Conservation (phyloP, 2,797 vertebrate species). For the Acestrorhynchus altus region DNA sequence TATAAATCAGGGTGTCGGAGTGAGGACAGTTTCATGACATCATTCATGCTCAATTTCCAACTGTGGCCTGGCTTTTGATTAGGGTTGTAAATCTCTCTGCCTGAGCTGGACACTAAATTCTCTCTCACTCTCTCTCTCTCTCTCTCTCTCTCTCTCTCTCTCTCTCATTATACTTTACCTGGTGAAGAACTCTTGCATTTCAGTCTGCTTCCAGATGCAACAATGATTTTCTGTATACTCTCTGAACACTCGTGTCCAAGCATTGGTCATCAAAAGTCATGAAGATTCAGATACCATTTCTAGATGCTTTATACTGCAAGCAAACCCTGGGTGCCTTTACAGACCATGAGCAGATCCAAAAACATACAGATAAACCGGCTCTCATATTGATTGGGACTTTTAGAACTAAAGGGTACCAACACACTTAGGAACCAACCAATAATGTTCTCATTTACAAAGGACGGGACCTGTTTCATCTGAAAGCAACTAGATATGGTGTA, state of each 20-base stretch:
- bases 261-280: neutral
- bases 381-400: too few species aligned
- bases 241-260: neutral
- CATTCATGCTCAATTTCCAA: constrained; percentile 83
- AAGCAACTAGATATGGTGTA: too few species aligned
- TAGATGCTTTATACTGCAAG: too few species aligned
- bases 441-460: too few species aligned
- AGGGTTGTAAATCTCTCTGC: constrained; percentile 78
- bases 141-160: constrained; percentile 51
- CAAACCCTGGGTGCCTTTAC: too few species aligned
- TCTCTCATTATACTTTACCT: constrained; percentile 31
- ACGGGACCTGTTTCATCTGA: too few species aligned
- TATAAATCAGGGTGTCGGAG: constrained; percentile 76
- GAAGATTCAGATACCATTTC: too few species aligned
- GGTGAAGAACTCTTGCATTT: constrained; percentile 6
- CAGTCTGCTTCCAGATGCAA: constrained; percentile 24
- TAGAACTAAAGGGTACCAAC: too few species aligned
- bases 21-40: constrained; percentile 77
- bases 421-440: too few species aligned
- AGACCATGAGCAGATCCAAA: too few species aligned
- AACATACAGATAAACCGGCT: too few species aligned
- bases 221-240: neutral
- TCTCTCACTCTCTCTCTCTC: constrained; percentile 51
- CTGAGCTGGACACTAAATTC: constrained; percentile 52
- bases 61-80: constrained; percentile 77